Base-by-base conservation (phyloP, 2,797 vertebrate species). In the Phrynocephalus forsythii region DNA sequence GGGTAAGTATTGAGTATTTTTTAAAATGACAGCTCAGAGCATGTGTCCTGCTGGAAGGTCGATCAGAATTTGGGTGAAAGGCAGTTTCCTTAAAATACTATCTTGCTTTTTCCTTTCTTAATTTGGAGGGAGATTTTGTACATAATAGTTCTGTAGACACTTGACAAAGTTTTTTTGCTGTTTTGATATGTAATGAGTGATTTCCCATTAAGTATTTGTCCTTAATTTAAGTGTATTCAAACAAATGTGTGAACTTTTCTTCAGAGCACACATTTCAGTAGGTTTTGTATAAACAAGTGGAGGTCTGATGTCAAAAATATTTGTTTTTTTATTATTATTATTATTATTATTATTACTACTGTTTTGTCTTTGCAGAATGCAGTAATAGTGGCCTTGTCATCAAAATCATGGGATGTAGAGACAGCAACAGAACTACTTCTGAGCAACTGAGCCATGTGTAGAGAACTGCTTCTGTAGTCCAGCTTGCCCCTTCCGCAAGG, bases 361-460 rank as follows among this genome's bases (percentile, higher is more conserved):
- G 89, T 93, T 94, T 95, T 94, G 84, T 96, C 91, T 85, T 92
- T 93, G 56, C 97, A 99, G 99, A 99, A 99, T 94, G 98, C 98
- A 96, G 99, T 99, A 98, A 99, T 99, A 99, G 98, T 99, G 94
- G 99, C 99, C 96, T 98, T 99, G 97, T 99, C 99, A 96, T 99
- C 99, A 95, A 99, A 99, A 98, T 99, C 98, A 92, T 99, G 99
- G 99, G 98, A 99, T 63, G 99, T 99, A 97, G 99, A 99, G 96
- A 98, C 98, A 87, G 99, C 99, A 86, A 99, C 99, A 97, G 98
- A 99, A 97, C 96, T 98, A 96, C 98, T 99, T 94, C 98, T 99
- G 95, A 99, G 98, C 97, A 99, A 99, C 98, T 99, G 97, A 99
- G 95, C 93, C 94, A 94, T 93, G 93, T 93, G 94, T 90, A 93